A percentile compares a stretch with the other conserved stretches of the same genome.
These are phyloP conservation scores for western clawed frog (Xenopus tropicalis) DNA, from an alignment of 2,113 vertebrate genomes.

Conservation along the genomic window UCB_Xtro_10.0 CM004451.2:81199001-81199500, in stretches of 20 bases:
- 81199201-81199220: too few relatives aligned
- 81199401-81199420: neutral
- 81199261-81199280: constrained; percentile 22
- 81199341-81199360: too few relatives aligned
- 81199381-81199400: neutral
- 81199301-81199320: neutral
- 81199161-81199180: too few relatives aligned
- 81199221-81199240: constrained; percentile 18
- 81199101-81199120: neutral
- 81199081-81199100: neutral
- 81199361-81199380: neutral
- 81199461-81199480: too few relatives aligned
- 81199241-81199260: constrained; percentile 20
- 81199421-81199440: neutral
- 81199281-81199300: too few relatives aligned
- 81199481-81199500: too few relatives aligned
- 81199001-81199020: neutral
- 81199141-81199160: too few relatives aligned
- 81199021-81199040: neutral
- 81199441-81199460: neutral
- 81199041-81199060: neutral
- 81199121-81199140: too few relatives aligned
- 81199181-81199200: too few relatives aligned
- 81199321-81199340: neutral
- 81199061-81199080: neutral